phyloP scores from a whole-genome alignment of 1,140 invertebrate species.

The Formica selysi region DNA sequence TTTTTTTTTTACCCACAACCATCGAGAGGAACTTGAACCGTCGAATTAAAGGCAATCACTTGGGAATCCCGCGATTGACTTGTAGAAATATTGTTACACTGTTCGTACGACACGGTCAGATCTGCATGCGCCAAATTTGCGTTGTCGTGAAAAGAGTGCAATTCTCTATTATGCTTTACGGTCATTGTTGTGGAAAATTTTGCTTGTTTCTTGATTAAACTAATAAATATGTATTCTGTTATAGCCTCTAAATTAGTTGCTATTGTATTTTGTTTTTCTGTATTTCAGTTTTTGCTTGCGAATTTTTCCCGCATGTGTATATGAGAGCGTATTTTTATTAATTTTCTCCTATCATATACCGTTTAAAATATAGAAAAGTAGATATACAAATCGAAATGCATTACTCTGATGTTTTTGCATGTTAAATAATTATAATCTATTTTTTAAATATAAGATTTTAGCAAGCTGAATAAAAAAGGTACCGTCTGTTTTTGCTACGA shows the following conservation, averaged over 20 bases:
- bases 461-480: background rate
- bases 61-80: constrained; percentile 46
- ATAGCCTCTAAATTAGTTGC: background rate
- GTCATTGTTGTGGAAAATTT: background rate
- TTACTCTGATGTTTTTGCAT: constrained; percentile 25
- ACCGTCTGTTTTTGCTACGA: background rate
- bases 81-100: constrained; percentile 33
- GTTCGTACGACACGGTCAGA: constrained; percentile 55
- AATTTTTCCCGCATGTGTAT: constrained; percentile 14
- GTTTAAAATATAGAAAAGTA: background rate
- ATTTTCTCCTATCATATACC: background rate
- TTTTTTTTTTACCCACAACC: background rate
- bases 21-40: constrained; percentile 24
- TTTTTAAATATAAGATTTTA: constrained; percentile 25
- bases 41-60: constrained; percentile 42
- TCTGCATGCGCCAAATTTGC: constrained; percentile 42
- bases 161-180: background rate
- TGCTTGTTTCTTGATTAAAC: background rate
- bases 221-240: background rate
- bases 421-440: constrained; percentile 32
- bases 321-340: background rate
- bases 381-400: background rate
- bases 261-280: constrained; percentile 13
- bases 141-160: constrained; percentile 7
- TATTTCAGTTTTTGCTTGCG: background rate